phyloP scores from a whole-genome alignment of 1,140 invertebrate genomes.

The Tetraneura akinire region DNA sequence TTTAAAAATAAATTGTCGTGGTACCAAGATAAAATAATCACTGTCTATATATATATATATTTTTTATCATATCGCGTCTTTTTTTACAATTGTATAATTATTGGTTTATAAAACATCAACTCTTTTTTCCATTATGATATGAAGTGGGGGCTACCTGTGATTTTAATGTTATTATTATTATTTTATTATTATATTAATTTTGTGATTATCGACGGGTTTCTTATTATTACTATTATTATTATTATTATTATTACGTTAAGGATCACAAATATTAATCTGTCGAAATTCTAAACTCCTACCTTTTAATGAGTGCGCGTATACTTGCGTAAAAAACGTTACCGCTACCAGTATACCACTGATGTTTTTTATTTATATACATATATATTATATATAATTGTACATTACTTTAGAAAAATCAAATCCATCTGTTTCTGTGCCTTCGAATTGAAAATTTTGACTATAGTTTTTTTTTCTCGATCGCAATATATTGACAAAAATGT shows the following conservation, averaged over 20 bases:
- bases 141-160: constrained; percentile 51
- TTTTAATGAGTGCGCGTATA: too few species aligned
- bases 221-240: not conserved
- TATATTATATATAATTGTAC: not conserved
- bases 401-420: not conserved
- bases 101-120: constrained; percentile 3
- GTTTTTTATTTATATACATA: not conserved
- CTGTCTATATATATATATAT: too few species aligned
- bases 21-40: too few species aligned
- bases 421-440: not conserved
- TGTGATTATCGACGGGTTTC: not conserved
- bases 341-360: not conserved
- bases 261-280: not conserved
- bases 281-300: too few species aligned
- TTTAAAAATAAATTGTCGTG: too few species aligned
- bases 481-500: not conserved
- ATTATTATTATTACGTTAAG: not conserved
- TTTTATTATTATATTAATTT: constrained; percentile 14
- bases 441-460: not conserved
- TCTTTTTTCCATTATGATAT: constrained; percentile 2
- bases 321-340: not conserved
- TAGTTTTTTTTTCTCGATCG: not conserved
- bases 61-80: not conserved
- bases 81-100: constrained; percentile 12
- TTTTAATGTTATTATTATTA: constrained; percentile 35